Conservation (phyloP, 2,888 invertebrate genomes). For the Archips xylosteana region DNA sequence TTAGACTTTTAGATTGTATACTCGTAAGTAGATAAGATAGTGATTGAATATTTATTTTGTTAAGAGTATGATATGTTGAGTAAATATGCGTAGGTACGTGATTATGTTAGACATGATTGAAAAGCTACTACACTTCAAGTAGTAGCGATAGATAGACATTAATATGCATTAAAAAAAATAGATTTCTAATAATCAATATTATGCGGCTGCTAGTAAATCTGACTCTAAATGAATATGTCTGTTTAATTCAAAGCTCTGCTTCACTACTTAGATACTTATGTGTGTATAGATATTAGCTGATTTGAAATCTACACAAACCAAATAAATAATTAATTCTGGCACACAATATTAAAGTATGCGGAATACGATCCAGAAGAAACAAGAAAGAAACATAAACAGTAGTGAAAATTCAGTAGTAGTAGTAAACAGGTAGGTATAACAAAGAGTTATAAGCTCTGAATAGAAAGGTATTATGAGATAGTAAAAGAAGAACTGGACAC, state of each 20-base stretch:
- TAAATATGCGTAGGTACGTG: constrained; percentile 40
- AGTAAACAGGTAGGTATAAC: background rate
- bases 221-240: background rate
- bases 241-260: background rate
- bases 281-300: background rate
- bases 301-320: background rate
- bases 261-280: background rate
- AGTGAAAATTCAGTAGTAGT: background rate
- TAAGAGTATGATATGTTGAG: constrained; percentile 38
- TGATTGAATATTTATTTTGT: constrained; percentile 32
- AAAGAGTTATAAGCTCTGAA: background rate
- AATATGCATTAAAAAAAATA: constrained; percentile 1
- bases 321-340: background rate
- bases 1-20: constrained; percentile 19
- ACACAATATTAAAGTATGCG: background rate
- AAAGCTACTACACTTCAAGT: constrained; percentile 26
- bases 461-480: constrained; percentile 1
- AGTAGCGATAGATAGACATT: constrained; percentile 17
- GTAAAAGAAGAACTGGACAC: constrained; percentile 44
- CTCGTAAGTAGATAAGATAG: constrained; percentile 13
- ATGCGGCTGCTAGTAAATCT: background rate
- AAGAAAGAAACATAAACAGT: background rate
- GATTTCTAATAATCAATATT: constrained; percentile 1
- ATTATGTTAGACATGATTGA: constrained; percentile 29
- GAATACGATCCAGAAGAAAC: background rate